phyloP scores from a whole-genome alignment of 2,797 vertebrate species.

The Novumbra hubbsi region DNA sequence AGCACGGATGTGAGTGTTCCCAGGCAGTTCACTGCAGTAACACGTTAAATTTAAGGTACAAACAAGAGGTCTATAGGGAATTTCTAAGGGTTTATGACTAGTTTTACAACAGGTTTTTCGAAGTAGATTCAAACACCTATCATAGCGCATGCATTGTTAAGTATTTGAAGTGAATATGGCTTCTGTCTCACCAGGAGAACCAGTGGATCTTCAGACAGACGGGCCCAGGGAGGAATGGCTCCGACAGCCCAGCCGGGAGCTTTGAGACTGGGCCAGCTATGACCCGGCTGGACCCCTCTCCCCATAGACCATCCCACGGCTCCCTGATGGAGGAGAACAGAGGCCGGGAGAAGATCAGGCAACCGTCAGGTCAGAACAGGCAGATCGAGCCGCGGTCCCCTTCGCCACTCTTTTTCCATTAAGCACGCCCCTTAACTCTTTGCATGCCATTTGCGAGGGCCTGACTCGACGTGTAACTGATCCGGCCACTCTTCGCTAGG shows the following conservation, averaged over 20 bases:
- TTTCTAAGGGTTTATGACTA: too few relatives aligned
- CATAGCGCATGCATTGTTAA: too few relatives aligned
- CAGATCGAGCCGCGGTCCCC: too few relatives aligned
- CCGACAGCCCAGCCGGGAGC: constrained; percentile 41
- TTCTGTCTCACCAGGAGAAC: constrained; percentile 26
- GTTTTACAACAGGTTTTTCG: too few relatives aligned
- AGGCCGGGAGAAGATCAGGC: constrained; percentile 60
- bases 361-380: constrained; percentile 61
- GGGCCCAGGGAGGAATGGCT: constrained; percentile 34
- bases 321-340: constrained; percentile 69
- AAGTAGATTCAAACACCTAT: too few relatives aligned
- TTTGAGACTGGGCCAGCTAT: constrained; percentile 53
- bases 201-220: constrained; percentile 11
- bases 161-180: background rate
- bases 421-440: background rate
- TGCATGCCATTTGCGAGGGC: background rate
- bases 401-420: too few relatives aligned
- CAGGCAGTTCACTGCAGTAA: background rate
- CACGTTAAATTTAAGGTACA: background rate
- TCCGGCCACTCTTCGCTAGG: constrained; percentile 42
- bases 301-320: constrained; percentile 44
- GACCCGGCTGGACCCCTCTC: constrained; percentile 69
- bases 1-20: constrained; percentile 68
- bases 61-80: background rate
- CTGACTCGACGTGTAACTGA: background rate